Evolutionary conservation across 2,797 vertebrate species (phyloP), one percentile per base, ranked within the genome.

Genomic region (Lacerta bilineata): DNA sequence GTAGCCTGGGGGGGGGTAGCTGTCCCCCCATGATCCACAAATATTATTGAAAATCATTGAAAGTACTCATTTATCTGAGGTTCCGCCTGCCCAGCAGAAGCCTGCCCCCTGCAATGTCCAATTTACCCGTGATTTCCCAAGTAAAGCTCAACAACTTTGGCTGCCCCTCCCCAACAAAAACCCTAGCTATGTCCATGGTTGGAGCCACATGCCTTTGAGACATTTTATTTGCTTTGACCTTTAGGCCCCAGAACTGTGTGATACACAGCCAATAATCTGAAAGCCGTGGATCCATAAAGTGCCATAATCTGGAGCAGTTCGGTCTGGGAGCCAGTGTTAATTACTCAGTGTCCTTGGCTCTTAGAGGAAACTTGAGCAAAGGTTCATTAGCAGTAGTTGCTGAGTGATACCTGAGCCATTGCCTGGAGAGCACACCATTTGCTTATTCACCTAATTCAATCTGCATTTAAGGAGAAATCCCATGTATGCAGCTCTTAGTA

Each of bases 371-470:
- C 39, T 78, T 25, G 5, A 85, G 85, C 25, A 80, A 87, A 64
- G 33, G 78, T 83, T 92, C 84, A n/a, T 83, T 61, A 43, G 66
- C 71, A 23, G 29, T 18, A 18, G 76, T 71, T 79, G 46, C 69
- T 83, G 85, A 90, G 77, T 23, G 84, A 1, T 89, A 86, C 41
- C 86, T 18, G 72, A 90, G 77, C 33, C 59, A 69, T 39, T 92
- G 25, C 82, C 55, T 75, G 80, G 82, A 87, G 82, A 77, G 71
- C 25, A 46, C 71, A 39, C 86, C 69, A 71, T 89, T 89, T 86
- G 83, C 89, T 91, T 75, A 23, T 2, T 77, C 2, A 0, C 9
- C 5, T 46, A 68, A 66, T 0, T 1, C 83, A 88, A 87, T 59
- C 55, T 2, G 72, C 23, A 27, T 85, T 88, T 82, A 59, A 77